A percentile compares a stretch with the other conserved stretches of the same genome.
Evolutionary conservation across 2,888 invertebrate species (phyloP).

Genomic region (Microctonus aethiopoides): DNA sequence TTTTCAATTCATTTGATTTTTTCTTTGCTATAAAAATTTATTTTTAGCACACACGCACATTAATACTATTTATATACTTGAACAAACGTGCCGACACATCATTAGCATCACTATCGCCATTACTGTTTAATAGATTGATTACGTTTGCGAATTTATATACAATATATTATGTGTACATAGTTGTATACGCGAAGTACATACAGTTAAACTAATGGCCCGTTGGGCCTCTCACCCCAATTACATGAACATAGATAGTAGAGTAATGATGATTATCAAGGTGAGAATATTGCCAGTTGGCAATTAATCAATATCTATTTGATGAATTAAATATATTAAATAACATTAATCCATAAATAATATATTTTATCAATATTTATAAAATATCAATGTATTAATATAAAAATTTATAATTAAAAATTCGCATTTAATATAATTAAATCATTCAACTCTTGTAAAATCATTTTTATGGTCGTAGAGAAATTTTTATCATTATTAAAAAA

Average conservation of each 20-base stretch:
- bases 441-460: neutral
- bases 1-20: neutral
- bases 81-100: neutral
- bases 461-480: neutral
- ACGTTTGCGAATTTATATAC: constrained; percentile 13
- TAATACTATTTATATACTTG: neutral
- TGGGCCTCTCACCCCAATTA: neutral
- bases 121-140: constrained; percentile 30
- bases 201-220: constrained; percentile 9
- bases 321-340: neutral
- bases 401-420: neutral
- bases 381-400: too few species aligned
- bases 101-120: constrained; percentile 22
- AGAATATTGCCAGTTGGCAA: neutral
- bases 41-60: neutral
- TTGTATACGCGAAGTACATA: neutral
- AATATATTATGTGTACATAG: neutral
- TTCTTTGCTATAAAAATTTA: neutral
- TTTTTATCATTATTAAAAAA: neutral
- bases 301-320: neutral
- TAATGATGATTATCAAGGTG: neutral
- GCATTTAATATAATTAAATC: neutral
- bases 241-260: neutral
- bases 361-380: too few species aligned
- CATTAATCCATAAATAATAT: neutral